A percentile compares a stretch with the other conserved stretches of the same genome.
Conservation (phyloP, 2,888 invertebrate genomes). For the Isotomurus palustris region DNA sequence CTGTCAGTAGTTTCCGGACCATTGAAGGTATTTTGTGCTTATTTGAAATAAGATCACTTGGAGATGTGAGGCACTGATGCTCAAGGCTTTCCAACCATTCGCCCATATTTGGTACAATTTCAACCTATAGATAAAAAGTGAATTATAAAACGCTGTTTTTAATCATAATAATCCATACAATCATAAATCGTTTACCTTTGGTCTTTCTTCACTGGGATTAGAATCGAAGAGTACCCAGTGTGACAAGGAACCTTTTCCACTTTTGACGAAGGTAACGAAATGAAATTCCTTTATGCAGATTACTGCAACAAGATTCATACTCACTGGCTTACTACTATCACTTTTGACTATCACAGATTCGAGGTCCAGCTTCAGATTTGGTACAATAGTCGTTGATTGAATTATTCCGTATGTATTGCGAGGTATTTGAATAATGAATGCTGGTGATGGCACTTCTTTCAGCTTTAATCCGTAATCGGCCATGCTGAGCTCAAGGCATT, state of each 20-base stretch:
- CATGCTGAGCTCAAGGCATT: slow-evolving; percentile 32
- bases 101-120: slow-evolving; percentile 38
- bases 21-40: slow-evolving; percentile 30
- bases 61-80: slow-evolving; percentile 20
- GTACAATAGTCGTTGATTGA: slow-evolving; percentile 33
- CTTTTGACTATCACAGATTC: background rate
- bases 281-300: slow-evolving; percentile 54
- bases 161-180: slow-evolving; percentile 6
- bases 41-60: slow-evolving; percentile 23
- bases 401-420: slow-evolving; percentile 30
- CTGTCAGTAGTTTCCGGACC: slow-evolving; percentile 31
- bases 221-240: slow-evolving; percentile 99
- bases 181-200: slow-evolving; percentile 26
- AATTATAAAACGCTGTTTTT: background rate
- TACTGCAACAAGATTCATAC: slow-evolving; percentile 28
- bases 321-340: slow-evolving; percentile 7
- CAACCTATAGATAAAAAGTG: slow-evolving; percentile 18
- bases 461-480: slow-evolving; percentile 30
- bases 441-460: slow-evolving; percentile 27
- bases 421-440: slow-evolving; percentile 33
- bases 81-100: slow-evolving; percentile 34
- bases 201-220: slow-evolving; percentile 50
- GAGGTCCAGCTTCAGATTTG: slow-evolving; percentile 30
- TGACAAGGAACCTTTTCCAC: slow-evolving; percentile 79
- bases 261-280: slow-evolving; percentile 94